Percentiles rank a stretch among this genome's conserved stretches.
Evolutionary conservation across 1,140 invertebrate genomes (phyloP).

Genomic region (Sipha flava): DNA sequence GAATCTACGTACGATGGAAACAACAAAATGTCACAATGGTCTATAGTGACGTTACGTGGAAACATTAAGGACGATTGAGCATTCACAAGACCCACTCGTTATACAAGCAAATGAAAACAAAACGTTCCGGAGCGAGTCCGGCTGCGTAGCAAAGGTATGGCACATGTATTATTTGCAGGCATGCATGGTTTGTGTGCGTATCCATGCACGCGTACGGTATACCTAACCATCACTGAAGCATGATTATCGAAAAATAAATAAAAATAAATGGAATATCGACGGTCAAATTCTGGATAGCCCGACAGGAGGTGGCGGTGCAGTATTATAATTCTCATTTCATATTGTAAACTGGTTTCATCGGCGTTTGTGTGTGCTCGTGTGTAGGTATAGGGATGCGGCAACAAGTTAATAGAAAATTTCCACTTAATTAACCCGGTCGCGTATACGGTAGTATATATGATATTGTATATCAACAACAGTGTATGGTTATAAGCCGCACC

Average conservation of each 20-base stretch:
- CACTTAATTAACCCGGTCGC: slow-evolving; percentile 22
- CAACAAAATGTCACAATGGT: no score
- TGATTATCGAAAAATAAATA: not conserved
- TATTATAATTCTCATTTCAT: not conserved
- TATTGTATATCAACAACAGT: not conserved
- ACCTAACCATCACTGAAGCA: not conserved
- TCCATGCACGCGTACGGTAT: not conserved
- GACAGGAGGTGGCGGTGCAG: not conserved
- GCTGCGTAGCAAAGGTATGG: no score
- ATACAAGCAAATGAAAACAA: no score
- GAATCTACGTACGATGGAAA: no score
- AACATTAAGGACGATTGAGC: no score
- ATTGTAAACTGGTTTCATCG: not conserved
- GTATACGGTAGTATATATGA: not conserved
- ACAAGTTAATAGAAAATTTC: slow-evolving; percentile 30
- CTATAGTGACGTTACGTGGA: no score
- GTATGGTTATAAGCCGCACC: not conserved
- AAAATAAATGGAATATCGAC: not conserved
- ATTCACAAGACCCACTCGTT: no score
- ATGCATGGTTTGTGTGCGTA: no score
- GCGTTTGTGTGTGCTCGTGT: not conserved
- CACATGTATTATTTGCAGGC: no score
- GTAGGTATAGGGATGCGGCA: not conserved
- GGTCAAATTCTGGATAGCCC: no score
- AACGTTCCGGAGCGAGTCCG: no score